phyloP scores from a whole-genome alignment of 2,888 invertebrate genomes.

The Alcis repandata region DNA sequence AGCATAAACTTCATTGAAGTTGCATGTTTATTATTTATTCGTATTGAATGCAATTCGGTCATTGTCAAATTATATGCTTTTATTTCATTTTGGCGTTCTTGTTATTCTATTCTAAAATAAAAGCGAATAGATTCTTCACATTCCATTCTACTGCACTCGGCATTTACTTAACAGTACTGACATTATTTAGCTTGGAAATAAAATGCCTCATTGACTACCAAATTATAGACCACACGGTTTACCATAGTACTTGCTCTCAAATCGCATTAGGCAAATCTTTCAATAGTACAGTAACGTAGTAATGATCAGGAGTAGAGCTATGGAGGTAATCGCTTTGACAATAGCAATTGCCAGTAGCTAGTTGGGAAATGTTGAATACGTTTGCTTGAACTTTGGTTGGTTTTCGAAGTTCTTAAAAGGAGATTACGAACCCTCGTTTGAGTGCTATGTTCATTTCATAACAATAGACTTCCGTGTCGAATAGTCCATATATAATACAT shows the following conservation, averaged over 20 bases:
- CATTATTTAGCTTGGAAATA: conserved; percentile 56
- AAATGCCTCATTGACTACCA: conserved; percentile 75
- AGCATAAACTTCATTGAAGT: not conserved
- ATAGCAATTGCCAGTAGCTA: conserved; percentile 27
- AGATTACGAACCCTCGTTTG: conserved; percentile 6
- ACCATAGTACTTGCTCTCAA: conserved; percentile 65
- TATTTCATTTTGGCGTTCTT: not conserved
- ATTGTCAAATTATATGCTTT: conserved; percentile 4
- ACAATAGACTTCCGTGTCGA: not conserved
- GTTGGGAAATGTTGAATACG: conserved; percentile 15
- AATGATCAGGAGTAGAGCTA: conserved; percentile 41
- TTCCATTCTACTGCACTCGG: conserved; percentile 39
- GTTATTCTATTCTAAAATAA: not conserved
- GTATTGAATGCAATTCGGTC: not conserved
- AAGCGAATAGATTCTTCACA: conserved; percentile 14
- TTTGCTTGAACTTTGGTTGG: conserved; percentile 10
- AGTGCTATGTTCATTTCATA: not conserved
- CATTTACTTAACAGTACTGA: conserved; percentile 44
- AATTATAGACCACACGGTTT: conserved; percentile 55
- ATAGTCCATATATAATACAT: no score
- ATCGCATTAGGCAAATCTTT: conserved; percentile 72
- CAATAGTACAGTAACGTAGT: conserved; percentile 67
- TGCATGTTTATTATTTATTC: not conserved
- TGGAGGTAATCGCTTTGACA: conserved; percentile 29
- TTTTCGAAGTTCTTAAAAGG: conserved; percentile 10